Conservation (phyloP, 2,797 vertebrate species). For the Mallotus villosus region DNA sequence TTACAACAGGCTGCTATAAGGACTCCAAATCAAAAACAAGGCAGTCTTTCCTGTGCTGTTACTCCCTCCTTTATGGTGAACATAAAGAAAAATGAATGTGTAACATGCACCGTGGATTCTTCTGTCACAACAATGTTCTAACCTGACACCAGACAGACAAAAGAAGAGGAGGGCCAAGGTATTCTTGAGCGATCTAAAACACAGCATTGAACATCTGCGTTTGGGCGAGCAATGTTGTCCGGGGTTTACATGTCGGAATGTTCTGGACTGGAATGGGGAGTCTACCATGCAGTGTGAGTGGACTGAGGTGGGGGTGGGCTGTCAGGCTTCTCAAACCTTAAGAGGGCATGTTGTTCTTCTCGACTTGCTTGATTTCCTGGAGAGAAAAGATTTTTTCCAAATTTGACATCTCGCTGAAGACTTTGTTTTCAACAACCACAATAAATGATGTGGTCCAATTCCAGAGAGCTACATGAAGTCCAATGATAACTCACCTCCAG, state of each 20-base stretch:
- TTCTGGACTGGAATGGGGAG: conserved; percentile 51
- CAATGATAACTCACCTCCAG: conserved; percentile 76
- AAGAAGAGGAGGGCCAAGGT: conserved; percentile 23
- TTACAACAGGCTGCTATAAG: not conserved
- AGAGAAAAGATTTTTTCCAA: conserved; percentile 7
- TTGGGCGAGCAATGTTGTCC: conserved; percentile 15
- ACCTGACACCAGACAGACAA: conserved; percentile 1
- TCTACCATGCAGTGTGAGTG: conserved; percentile 47
- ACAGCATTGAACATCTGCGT: conserved; percentile 4
- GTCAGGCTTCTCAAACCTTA: conserved; percentile 35
- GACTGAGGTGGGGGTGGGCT: conserved; percentile 21
- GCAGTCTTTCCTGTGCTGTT: not conserved
- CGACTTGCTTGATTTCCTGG: conserved; percentile 71
- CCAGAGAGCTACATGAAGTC: not conserved
- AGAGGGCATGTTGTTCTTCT: conserved; percentile 52
- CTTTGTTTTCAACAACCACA: not conserved
- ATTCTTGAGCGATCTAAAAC: conserved; percentile 6
- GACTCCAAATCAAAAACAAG: not conserved
- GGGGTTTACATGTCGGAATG: conserved; percentile 65
- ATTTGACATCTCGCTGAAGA: not conserved
- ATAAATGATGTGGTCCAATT: not conserved
- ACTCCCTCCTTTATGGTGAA: conserved; percentile 1
- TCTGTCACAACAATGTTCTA: conserved; percentile 32
- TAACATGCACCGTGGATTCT: conserved; percentile 26
- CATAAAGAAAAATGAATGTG: conserved; percentile 17